Evolutionary conservation across 2,797 vertebrate species (phyloP), one percentile per base, ranked within the genome.

Genomic region (Dryobates pubescens): DNA sequence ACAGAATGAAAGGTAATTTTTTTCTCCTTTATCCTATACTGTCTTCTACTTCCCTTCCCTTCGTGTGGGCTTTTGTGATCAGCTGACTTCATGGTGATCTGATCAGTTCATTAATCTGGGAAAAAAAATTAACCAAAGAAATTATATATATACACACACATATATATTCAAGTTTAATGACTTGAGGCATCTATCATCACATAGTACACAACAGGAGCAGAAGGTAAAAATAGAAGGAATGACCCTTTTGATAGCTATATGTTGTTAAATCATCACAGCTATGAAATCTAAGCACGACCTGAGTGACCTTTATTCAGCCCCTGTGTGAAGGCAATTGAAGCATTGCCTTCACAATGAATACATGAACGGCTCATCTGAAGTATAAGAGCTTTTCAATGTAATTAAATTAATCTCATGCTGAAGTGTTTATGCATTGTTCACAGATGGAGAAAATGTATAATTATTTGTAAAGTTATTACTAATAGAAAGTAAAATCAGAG

Each of bases 341-440:
- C 47, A 56, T 41, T 57, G 20, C 27, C 36, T 93, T 89, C 56
- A 78, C 0, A 1, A 64, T 84, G 64, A 84, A 86, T 53, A 75
- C 23, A 43, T 53, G 10, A 80, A 75, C 49, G 30, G 34, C 6
- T 93, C 2, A 5, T 59, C 34, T 85, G 53, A 86, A 80, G 27
- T 63, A 17, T 45, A 81, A 89, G n/a, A 32, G 29, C 9, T 89
- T 89, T 72, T 38, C 27, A 59, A 2, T 10, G 15, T 63, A 80
- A 74, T 82, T 85, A 78, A 91, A 22, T 86, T 73, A 63, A 34
- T 69, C 30, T 74, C 47, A 58, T 58, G 8, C 20, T 78, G 38
- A 93, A 85, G 29, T 88, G 56, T 80, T 87, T 65, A 45, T 53
- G 20, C 15, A 81, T 83, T 82, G 13, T 69, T 93, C 70, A 78